Base-by-base conservation (phyloP, 1,140 invertebrate genomes). In the Diabrotica undecimpunctata region DNA sequence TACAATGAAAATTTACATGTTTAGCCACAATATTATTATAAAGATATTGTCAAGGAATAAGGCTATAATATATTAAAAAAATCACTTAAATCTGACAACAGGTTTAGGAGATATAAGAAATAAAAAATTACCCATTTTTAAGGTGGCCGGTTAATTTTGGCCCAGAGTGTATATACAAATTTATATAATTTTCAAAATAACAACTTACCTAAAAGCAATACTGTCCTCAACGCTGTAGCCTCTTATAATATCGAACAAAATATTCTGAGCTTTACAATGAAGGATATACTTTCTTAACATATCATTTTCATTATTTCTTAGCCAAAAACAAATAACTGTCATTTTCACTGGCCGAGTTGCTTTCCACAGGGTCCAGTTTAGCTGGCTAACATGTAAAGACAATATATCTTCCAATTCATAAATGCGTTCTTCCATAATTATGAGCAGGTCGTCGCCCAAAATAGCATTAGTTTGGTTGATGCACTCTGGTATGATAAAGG, bases 391-490 rank as follows among this genome's bases (percentile, higher is more conserved):
- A 7, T 61, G 41, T 5, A 6, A 52, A 11, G 14, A 7, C n/a
- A 51, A 52, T 11, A 61, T 36, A 9, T 61, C 11, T 14, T 13
- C 13, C 4, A 52, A 51, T 52, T 50, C 14, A 7, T 50, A 52
- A 37, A 52, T 35, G 10, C 41, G 9, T 51, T 25, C 25, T 11
- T 41, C 11, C 9, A 61, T 11, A n/a, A 61, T 51, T 52, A 61
- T 61, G 10, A 61, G 35, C 0, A 61, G 13, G n/a, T 51, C 46
- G 41, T 61, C 46, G n/a, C 59, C 59, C 8, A 61, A 39, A 35
- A 61, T 12, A 35, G n/a, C 9, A 46, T 7, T 25, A 6, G 10
- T 51, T 10, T 61, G 35, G 12, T 8, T 25, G 1, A 25, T 7
- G 11, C 14, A 52, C 6, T 61, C 59, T 8, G n/a, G 12, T 5